Conservation (phyloP, 2,797 vertebrate species). For the Crossoptilon crossoptilon region DNA sequence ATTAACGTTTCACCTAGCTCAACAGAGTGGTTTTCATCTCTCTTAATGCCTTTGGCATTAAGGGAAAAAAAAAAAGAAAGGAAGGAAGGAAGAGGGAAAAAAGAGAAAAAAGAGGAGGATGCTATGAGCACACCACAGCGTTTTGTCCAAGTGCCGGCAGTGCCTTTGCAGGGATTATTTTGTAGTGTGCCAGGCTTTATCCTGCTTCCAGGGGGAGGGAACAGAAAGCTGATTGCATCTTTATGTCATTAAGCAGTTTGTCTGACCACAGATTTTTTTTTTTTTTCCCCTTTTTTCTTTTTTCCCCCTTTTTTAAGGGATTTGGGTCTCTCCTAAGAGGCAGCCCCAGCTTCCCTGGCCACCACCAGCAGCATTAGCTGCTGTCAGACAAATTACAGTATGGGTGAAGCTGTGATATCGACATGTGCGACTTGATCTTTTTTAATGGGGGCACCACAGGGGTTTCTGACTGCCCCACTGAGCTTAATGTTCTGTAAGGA, state of each 20-base stretch:
- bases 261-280: constrained; percentile 40
- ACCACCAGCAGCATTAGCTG: constrained; percentile 72
- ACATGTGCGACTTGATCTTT: constrained; percentile 84
- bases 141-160: constrained; percentile 71
- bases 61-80: background rate
- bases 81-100: background rate
- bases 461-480: constrained; percentile 86
- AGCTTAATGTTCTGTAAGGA: constrained; percentile 85
- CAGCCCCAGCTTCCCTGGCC: constrained; percentile 59
- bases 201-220: constrained; percentile 68
- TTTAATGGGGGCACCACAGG: constrained; percentile 83
- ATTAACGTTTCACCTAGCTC: constrained; percentile 69
- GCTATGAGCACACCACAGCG: constrained; percentile 44
- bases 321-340: constrained; percentile 53
- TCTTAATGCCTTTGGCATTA: constrained; percentile 79
- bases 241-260: constrained; percentile 69
- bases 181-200: constrained; percentile 77
- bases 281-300: background rate
- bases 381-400: constrained; percentile 83
- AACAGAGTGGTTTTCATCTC: constrained; percentile 76
- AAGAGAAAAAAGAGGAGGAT: background rate
- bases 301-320: background rate
- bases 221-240: constrained; percentile 67
- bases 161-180: constrained; percentile 80
- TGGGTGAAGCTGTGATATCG: constrained; percentile 81